Conservation (phyloP, 1,140 invertebrate genomes). For the Nylanderia fulva region DNA sequence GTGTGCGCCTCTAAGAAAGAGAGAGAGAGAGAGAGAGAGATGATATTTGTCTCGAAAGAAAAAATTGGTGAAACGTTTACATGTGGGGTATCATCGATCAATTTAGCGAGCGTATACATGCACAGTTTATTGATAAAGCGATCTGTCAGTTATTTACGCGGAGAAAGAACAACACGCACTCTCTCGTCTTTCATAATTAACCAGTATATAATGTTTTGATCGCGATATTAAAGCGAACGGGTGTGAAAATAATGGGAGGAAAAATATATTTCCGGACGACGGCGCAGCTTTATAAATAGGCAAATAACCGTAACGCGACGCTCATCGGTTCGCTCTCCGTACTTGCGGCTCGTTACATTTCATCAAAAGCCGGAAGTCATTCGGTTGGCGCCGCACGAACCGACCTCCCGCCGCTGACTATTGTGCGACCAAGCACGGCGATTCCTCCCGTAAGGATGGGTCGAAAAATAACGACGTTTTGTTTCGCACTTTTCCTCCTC, state of each 20-base stretch:
- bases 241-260: neutral
- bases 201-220: neutral
- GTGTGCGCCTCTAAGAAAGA: no score
- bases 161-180: no score
- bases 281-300: constrained; percentile 43
- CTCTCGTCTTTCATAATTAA: no score
- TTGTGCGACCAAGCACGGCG: constrained; percentile 30
- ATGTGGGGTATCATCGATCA: no score
- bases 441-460: constrained; percentile 21
- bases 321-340: constrained; percentile 60
- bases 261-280: neutral
- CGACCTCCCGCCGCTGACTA: constrained; percentile 12
- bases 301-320: constrained; percentile 18
- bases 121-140: no score
- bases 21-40: no score
- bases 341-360: constrained; percentile 61
- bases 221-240: neutral
- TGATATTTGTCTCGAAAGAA: neutral
- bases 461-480: constrained; percentile 35
- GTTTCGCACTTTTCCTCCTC: neutral
- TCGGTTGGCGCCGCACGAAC: constrained; percentile 63
- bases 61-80: neutral
- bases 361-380: constrained; percentile 60
- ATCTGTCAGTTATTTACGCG: no score
- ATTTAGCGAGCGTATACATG: no score